Percentiles rank a stretch among this genome's conserved stretches.
phyloP scores from a whole-genome alignment of 1,140 invertebrate genomes.

The Rhagoletis zephyria region DNA sequence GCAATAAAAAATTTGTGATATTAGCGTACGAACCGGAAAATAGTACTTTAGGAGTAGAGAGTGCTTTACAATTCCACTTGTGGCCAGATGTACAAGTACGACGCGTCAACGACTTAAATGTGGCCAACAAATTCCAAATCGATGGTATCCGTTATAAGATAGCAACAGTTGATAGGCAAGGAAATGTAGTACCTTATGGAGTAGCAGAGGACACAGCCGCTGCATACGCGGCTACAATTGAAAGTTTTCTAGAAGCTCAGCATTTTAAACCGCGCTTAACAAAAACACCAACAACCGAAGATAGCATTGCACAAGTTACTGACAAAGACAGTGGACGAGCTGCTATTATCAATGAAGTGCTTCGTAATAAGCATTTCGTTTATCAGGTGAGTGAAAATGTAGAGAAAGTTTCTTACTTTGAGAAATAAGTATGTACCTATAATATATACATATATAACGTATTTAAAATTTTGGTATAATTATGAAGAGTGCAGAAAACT shows the following conservation, averaged over 20 bases:
- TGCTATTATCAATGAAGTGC: slow-evolving; percentile 63
- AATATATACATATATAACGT: no score
- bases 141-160: slow-evolving; percentile 58
- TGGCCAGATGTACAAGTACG: slow-evolving; percentile 66
- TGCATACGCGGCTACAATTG: slow-evolving; percentile 61
- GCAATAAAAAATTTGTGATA: slow-evolving; percentile 70
- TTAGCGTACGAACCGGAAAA: slow-evolving; percentile 69
- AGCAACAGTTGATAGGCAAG: slow-evolving; percentile 62
- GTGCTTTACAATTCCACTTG: slow-evolving; percentile 65
- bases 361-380: slow-evolving; percentile 74
- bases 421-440: not conserved
- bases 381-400: slow-evolving; percentile 77
- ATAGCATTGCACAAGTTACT: not conserved
- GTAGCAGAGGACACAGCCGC: slow-evolving; percentile 48
- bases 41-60: slow-evolving; percentile 70
- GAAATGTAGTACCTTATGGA: slow-evolving; percentile 54
- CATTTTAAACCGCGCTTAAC: slow-evolving; percentile 60
- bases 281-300: not conserved
- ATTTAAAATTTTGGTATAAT: not conserved
- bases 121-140: slow-evolving; percentile 64
- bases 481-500: not conserved
- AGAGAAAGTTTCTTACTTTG: not conserved
- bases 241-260: slow-evolving; percentile 64
- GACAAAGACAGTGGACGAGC: slow-evolving; percentile 28
- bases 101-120: slow-evolving; percentile 60